phyloP scores from a whole-genome alignment of 2,113 vertebrate genomes.

The Trinectes maculatus region DNA sequence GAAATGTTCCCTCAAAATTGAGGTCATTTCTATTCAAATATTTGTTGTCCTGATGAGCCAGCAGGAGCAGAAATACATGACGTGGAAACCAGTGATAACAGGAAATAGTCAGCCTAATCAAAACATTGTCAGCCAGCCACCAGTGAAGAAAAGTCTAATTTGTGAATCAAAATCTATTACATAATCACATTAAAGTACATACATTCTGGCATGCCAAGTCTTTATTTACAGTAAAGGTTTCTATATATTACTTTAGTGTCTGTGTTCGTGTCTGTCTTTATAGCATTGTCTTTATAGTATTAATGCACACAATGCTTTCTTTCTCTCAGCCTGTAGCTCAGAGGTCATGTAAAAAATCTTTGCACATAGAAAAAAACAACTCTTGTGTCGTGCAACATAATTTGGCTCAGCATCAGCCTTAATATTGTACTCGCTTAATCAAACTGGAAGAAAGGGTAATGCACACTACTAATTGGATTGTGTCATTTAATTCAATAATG shows the following conservation, averaged over 20 bases:
- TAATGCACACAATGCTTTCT: no score
- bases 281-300: not conserved
- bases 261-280: slow-evolving; percentile 13
- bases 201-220: not conserved
- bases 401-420: slow-evolving; percentile 69
- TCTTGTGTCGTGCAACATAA: slow-evolving; percentile 64
- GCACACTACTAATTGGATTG: slow-evolving; percentile 78
- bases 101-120: slow-evolving; percentile 17
- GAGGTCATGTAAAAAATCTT: slow-evolving; percentile 27
- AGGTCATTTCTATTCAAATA: slow-evolving; percentile 61
- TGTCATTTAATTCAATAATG: slow-evolving; percentile 79
- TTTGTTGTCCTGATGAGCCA: slow-evolving; percentile 47
- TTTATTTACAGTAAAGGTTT: not conserved
- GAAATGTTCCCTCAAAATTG: slow-evolving; percentile 58
- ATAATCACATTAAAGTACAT: not conserved
- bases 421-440: slow-evolving; percentile 77
- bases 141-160: not conserved
- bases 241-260: not conserved
- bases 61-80: slow-evolving; percentile 20
- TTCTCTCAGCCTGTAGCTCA: slow-evolving; percentile 15
- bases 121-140: slow-evolving; percentile 6
- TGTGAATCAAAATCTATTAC: not conserved
- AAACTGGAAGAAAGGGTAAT: slow-evolving; percentile 72
- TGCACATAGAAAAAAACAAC: slow-evolving; percentile 51
- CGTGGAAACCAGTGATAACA: slow-evolving; percentile 28